Conservation (phyloP, 2,888 invertebrate species). For the Hemaris fuciformis region DNA sequence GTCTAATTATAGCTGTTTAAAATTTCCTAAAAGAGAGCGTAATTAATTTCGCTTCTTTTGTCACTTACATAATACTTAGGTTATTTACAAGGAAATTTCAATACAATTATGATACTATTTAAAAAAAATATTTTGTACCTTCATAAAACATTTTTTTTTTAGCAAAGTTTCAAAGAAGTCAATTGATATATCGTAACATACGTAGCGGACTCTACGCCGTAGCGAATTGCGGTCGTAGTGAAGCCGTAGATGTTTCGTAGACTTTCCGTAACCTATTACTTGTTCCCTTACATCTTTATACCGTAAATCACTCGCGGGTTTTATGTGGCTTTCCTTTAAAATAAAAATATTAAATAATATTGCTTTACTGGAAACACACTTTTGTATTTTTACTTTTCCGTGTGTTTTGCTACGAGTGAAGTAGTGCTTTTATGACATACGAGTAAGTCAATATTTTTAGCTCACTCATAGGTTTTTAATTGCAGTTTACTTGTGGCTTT, state of each 20-base stretch:
- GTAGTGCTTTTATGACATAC: neutral
- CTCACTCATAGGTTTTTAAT: neutral
- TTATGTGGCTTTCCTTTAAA: slow-evolving; percentile 3
- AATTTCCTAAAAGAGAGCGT: too few relatives aligned
- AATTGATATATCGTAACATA: slow-evolving; percentile 2
- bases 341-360: neutral
- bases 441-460: neutral
- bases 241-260: slow-evolving; percentile 8
- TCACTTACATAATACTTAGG: too few relatives aligned
- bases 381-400: neutral
- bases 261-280: slow-evolving; percentile 1
- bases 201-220: neutral
- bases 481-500: too few relatives aligned
- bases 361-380: neutral
- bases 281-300: slow-evolving; percentile 6
- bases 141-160: slow-evolving; percentile 14
- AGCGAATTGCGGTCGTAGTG: slow-evolving; percentile 8
- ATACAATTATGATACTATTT: too few relatives aligned
- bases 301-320: neutral
- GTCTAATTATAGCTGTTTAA: too few relatives aligned
- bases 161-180: slow-evolving; percentile 14
- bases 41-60: too few relatives aligned
- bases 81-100: too few relatives aligned
- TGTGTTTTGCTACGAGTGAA: neutral
- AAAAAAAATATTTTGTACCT: neutral